Conservation (phyloP, 2,797 vertebrate species). For the Halcyon chelicuti region DNA sequence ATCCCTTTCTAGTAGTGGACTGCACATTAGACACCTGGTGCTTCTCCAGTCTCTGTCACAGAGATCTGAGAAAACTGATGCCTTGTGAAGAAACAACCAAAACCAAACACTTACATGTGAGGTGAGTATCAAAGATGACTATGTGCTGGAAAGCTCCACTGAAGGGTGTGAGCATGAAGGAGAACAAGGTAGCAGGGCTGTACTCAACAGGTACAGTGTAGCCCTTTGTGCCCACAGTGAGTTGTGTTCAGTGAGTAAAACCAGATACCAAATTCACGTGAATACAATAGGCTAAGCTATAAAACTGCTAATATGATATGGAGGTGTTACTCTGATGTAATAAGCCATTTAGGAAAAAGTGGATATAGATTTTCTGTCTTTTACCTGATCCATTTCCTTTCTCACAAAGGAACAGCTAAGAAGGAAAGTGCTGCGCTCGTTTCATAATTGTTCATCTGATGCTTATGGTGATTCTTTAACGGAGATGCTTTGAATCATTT, state of each 20-base stretch:
- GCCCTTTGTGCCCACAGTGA: background rate
- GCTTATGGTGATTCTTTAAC: background rate
- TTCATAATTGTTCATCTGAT: background rate
- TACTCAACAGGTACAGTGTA: background rate
- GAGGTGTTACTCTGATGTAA: constrained; percentile 50
- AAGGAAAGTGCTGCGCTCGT: background rate
- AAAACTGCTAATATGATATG: constrained; percentile 30
- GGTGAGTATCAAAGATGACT: background rate
- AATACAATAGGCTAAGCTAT: background rate
- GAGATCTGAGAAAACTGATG: background rate
- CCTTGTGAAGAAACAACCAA: background rate
- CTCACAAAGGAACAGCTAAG: background rate
- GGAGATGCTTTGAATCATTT: constrained; percentile 2
- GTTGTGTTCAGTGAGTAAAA: background rate
- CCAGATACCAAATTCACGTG: constrained; percentile 25
- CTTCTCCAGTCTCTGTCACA: background rate
- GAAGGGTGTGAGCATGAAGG: background rate
- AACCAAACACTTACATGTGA: background rate
- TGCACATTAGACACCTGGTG: fast-evolving
- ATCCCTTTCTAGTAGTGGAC: no score
- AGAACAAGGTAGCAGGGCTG: background rate
- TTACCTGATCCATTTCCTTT: constrained; percentile 60
- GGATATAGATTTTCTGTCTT: constrained; percentile 71
- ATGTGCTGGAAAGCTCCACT: background rate
- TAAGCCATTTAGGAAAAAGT: constrained; percentile 55